Evolutionary conservation across 2,113 vertebrate genomes (phyloP), one percentile per base, ranked within the genome.

Genomic region (Pseudorasbora parva): DNA sequence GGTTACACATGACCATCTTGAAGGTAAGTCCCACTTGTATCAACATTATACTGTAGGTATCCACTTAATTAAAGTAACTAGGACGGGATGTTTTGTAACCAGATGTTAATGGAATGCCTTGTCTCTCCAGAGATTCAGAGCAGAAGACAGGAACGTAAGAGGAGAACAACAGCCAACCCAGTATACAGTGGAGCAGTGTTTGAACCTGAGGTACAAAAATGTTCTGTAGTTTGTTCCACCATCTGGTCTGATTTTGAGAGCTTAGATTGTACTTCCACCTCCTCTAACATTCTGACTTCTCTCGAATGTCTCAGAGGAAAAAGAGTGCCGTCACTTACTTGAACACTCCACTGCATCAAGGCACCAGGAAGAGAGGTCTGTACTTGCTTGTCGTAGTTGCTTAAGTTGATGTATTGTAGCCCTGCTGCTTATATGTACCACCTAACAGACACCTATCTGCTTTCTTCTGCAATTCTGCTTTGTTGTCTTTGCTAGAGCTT

Each of bases 151-250:
- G 98, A 99, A 87, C 92, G 98, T 30, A 99, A 99, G 93, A 94
- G 98, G 91, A 96, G 98, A 92, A 99, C 98, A 75, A 99, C 98
- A 6, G 98, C 98, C 49, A 99, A 99, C 87, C 98, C 98, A 0
- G 97, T 99, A 68, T 99, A 99, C 93, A 99, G 98, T 2, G 97
- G 98, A 71, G 98, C 97, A 0, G 96, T 98, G 89, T 99, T 99
- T 89, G 98, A 99, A 90, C 98, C 98, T 0, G 98, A 99, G 98
- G 98, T 99, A 95, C 4, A 4, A 11, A n/a, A 9, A 69, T 57
- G 27, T 62, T 33, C 10, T 11, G 4, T 8, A 45, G 15, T 56
- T 49, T 57, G 6, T 4, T 17, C 60, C 10, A 30, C 10, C 37
- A 17, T 62, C 17, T 25, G 23, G 5, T 73, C 4, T 81, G 25